These are phyloP conservation scores for Augochlorella aurata DNA, from an alignment of 2,888 invertebrate genomes.

Conservation along the genomic window DNA sequence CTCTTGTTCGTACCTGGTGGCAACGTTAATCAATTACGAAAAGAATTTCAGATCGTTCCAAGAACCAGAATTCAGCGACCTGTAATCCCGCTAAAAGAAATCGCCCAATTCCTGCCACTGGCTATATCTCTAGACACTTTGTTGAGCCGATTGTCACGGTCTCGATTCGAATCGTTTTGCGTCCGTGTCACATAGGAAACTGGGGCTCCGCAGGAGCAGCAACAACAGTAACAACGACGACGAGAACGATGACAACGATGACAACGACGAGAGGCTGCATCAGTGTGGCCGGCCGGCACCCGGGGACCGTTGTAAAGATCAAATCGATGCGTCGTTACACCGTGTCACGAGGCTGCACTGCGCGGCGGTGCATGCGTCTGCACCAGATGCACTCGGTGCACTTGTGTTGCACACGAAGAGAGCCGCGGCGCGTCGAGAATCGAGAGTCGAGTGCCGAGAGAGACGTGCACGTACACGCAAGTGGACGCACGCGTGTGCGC, in stretches of 20 bases:
- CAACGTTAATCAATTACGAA: too few relatives aligned
- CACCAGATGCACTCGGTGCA: slow-evolving; percentile 41
- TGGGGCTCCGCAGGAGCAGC: neutral
- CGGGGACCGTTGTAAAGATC: slow-evolving; percentile 47
- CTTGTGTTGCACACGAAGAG: slow-evolving; percentile 29
- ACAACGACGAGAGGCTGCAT: slow-evolving; percentile 1
- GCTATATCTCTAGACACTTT: neutral
- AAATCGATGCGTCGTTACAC: slow-evolving; percentile 56
- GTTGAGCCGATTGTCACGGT: neutral
- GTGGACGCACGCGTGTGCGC: neutral
- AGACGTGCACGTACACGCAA: neutral
- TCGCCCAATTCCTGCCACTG: neutral
- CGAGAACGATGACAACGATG: neutral
- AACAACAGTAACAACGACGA: neutral
- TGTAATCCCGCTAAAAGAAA: neutral
- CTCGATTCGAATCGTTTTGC: neutral
- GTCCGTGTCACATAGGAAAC: neutral
- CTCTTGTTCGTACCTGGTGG: too few relatives aligned
- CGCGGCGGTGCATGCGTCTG: slow-evolving; percentile 34
- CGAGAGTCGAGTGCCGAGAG: too few relatives aligned
- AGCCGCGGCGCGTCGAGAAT: neutral
- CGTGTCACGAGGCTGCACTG: slow-evolving; percentile 44
- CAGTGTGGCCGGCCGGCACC: slow-evolving; percentile 14
- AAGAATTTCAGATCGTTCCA: neutral
- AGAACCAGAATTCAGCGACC: neutral